Conservation (phyloP, 2,797 vertebrate genomes). For the Balearica regulorum region DNA sequence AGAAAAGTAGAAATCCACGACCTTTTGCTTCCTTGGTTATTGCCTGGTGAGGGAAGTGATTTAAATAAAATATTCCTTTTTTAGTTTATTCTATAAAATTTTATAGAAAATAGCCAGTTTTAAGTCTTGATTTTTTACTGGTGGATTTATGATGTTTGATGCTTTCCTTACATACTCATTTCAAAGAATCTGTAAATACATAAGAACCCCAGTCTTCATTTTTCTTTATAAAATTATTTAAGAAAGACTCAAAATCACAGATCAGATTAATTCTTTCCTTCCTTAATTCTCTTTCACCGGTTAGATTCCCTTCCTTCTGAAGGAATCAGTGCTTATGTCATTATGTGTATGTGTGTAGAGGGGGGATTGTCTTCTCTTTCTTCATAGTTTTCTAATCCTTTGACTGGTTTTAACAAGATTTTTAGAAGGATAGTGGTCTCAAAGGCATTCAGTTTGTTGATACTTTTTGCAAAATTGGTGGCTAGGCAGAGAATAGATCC, state of each 20-base stretch:
- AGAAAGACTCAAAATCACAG: not conserved
- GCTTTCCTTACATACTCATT: not conserved
- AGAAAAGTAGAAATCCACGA: not conserved
- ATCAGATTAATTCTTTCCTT: not conserved
- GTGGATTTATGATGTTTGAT: not conserved
- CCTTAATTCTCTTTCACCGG: not conserved
- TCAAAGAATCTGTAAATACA: not conserved
- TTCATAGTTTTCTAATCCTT: not conserved
- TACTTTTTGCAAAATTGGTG: not conserved
- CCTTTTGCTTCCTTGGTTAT: not conserved
- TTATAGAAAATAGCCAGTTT: not conserved
- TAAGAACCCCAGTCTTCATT: not conserved
- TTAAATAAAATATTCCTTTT: not conserved
- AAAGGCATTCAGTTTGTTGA: not conserved
- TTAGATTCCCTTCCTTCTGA: not conserved
- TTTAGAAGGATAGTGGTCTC: not conserved
- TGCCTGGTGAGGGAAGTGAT: not conserved
- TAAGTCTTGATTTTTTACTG: not conserved
- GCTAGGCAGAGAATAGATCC: not conserved
- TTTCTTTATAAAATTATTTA: not conserved
- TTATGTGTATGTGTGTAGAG: not conserved
- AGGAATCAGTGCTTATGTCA: not conserved
- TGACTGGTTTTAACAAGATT: not conserved
- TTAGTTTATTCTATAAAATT: not conserved
- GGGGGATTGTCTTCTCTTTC: not conserved